phyloP scores from a whole-genome alignment of 2,888 invertebrate genomes.

The Orchestes rusci region DNA sequence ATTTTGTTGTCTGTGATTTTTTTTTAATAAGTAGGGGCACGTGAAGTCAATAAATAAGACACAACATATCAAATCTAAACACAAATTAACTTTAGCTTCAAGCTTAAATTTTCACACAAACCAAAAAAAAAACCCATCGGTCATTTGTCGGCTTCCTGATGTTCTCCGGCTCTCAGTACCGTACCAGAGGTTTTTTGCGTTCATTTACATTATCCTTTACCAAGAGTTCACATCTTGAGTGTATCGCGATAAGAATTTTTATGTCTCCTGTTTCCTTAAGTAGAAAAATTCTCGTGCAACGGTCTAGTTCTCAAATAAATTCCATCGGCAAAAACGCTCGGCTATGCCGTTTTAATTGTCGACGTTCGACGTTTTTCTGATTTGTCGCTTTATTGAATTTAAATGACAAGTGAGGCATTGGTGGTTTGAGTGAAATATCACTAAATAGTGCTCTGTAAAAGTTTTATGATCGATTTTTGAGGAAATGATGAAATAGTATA shows the following conservation, averaged over 20 bases:
- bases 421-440: too few species aligned
- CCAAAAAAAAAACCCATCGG: not conserved
- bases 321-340: constrained; percentile 11
- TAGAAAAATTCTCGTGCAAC: constrained; percentile 18
- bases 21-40: too few species aligned
- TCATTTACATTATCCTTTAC: constrained; percentile 22
- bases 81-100: too few species aligned
- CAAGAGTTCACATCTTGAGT: constrained; percentile 17
- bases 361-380: constrained; percentile 7
- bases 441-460: too few species aligned
- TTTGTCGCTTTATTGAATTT: constrained; percentile 12
- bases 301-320: constrained; percentile 25
- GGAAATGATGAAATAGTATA: too few species aligned
- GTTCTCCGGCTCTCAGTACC: constrained; percentile 7
- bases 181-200: constrained; percentile 21
- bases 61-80: too few species aligned
- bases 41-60: too few species aligned
- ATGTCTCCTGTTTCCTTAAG: constrained; percentile 23
- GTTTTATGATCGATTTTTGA: too few species aligned
- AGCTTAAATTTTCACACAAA: constrained; percentile 2
- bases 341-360: constrained; percentile 22
- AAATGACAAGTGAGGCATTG: too few species aligned
- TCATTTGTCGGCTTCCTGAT: not conserved
- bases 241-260: constrained; percentile 22
- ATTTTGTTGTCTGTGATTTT: too few species aligned